Percentiles rank a stretch among this genome's conserved stretches.
Conservation (phyloP, 53 echinoderm and acorn worm species). For the Temnopleurus reevesii region DNA sequence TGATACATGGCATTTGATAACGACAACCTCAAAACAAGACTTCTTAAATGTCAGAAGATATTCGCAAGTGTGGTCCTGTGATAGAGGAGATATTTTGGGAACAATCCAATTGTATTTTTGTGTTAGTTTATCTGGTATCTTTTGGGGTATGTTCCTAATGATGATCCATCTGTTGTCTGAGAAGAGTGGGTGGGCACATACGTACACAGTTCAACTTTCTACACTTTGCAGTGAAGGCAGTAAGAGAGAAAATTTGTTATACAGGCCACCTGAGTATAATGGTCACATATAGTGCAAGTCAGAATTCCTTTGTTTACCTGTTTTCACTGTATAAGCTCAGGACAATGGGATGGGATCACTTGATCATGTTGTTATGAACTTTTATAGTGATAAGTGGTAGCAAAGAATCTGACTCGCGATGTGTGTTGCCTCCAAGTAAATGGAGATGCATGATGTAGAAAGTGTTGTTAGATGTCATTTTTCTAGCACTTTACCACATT, state of each 20-base stretch:
- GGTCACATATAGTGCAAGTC: neutral
- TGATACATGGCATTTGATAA: too few species aligned
- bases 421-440: too few species aligned
- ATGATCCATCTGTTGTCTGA: neutral
- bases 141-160: neutral
- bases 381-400: too few species aligned
- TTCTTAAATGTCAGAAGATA: constrained; percentile 8
- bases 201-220: neutral
- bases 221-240: too few species aligned
- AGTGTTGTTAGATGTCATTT: too few species aligned
- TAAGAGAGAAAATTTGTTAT: too few species aligned
- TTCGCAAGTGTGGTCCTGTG: neutral
- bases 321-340: too few species aligned
- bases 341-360: too few species aligned
- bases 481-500: too few species aligned
- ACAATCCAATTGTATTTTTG: neutral
- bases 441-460: too few species aligned
- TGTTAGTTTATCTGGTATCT: neutral
- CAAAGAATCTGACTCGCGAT: too few species aligned
- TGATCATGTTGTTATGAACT: too few species aligned
- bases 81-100: neutral
- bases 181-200: neutral
- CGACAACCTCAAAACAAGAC: neutral
- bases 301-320: neutral
- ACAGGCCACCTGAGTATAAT: neutral